Conservation (phyloP, 2,113 vertebrate species). For the Himantopus leucocephalus region DNA sequence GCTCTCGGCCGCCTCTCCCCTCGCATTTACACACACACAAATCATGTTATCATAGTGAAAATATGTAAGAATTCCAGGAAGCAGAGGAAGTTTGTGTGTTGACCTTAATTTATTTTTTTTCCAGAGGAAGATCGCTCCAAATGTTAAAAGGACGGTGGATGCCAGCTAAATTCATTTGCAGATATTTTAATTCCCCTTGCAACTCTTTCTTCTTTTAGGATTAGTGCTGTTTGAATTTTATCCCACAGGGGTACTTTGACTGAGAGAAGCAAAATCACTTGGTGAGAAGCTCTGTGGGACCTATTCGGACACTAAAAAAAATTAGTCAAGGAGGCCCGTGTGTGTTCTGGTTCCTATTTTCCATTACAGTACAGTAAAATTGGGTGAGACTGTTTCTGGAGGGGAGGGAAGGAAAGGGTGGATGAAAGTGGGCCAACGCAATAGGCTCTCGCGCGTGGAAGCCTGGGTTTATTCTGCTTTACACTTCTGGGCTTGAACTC, state of each 20-base stretch:
- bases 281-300: not conserved
- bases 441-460: not conserved
- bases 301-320: not conserved
- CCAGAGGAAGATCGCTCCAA: conserved; percentile 38
- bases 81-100: conserved; percentile 66
- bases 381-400: conserved; percentile 31
- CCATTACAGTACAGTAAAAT: conserved; percentile 21
- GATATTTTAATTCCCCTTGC: conserved; percentile 13
- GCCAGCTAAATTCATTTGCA: not conserved
- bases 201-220: not conserved
- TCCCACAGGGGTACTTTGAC: not conserved
- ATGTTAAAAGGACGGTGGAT: not conserved
- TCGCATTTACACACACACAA: conserved; percentile 67
- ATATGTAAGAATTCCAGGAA: conserved; percentile 75
- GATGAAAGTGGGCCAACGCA: not conserved
- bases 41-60: conserved; percentile 72
- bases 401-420: conserved; percentile 32
- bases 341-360: not conserved
- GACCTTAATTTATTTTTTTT: conserved; percentile 57
- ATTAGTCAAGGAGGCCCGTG: not conserved
- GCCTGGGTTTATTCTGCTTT: conserved; percentile 1
- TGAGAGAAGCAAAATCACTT: not conserved
- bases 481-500: not conserved
- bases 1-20: conserved; percentile 32
- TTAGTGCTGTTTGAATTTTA: conserved; percentile 8